Base-by-base conservation (phyloP, 2,797 vertebrate species). In the Denticeps clupeoides region DNA sequence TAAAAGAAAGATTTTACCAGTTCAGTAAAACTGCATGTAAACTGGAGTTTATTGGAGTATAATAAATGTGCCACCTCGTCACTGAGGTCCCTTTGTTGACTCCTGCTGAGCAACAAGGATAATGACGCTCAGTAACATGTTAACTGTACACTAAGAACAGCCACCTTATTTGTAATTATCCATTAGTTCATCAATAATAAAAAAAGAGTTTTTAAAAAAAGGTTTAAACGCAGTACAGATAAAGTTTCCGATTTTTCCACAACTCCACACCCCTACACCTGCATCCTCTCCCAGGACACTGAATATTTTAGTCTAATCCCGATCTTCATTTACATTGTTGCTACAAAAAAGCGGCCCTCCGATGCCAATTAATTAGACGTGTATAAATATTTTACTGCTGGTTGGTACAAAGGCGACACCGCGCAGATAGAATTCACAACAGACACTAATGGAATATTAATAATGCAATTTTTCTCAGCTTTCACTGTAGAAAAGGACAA, bases 311-410 rank as follows among this genome's bases (percentile, higher is more conserved):
- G 61, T 65, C 49, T 75, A 70, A 73, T 78, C 70, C 64, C 24
- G 56, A 65, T 56, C 53, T 78, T 75, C 60, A 66, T 74, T 76
- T 74, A 67, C 68, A 52, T 55, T 62, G 64, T 64, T 63, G 69
- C 56, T 49, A 63, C 69, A 75, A 64, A 68, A 55, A 76, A 64
- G 59, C 62, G 51, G 69, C 74, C 64, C 64, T 74, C 68, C 53
- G 60, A 71, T 74, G 73, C 75, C 73, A 83, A 78, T 82, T 81
- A 80, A 81, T 84, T 81, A 81, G 72, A 67, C 69, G 62, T 63
- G 62, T 77, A 82, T 84, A 76, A 84, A 84, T 82, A 85, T 82
- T 83, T 80, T 74, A 82, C 68, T 73, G 74, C 53, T 66, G 64
- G 68, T 67, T 69, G 74, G 79, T 72, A 76, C 80, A 80, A 77